Evolutionary conservation across 2,888 invertebrate genomes (phyloP).

Genomic region (Philonicus albiceps): DNA sequence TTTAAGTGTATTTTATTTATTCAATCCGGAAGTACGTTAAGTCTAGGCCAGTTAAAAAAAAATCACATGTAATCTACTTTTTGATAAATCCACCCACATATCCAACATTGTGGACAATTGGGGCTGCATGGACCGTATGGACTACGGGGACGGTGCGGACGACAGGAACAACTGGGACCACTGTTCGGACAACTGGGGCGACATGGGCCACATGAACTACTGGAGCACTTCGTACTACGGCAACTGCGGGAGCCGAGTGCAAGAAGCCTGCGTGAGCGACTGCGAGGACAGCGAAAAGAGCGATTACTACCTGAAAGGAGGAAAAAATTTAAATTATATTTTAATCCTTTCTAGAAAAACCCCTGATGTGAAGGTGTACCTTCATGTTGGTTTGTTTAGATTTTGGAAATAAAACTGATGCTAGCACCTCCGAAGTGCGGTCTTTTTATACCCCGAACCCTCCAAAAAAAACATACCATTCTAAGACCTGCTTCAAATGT

Average conservation of each 20-base stretch:
- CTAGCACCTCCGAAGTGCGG: background rate
- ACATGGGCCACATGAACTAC: background rate
- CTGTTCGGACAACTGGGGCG: background rate
- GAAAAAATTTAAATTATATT: background rate
- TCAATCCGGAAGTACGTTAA: background rate
- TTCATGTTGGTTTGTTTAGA: background rate
- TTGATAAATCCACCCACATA: background rate
- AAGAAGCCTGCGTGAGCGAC: conserved; percentile 11
- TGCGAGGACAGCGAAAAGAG: background rate
- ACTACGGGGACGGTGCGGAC: background rate
- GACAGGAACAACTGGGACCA: conserved; percentile 4
- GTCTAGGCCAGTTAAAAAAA: background rate
- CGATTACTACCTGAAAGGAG: background rate
- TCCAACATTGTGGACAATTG: background rate
- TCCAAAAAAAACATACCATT: background rate
- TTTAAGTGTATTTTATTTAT: background rate
- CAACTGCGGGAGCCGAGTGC: background rate
- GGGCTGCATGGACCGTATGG: background rate
- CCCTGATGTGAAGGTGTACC: background rate
- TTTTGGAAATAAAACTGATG: background rate
- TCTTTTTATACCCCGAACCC: background rate
- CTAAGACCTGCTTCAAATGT: background rate
- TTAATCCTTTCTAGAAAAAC: background rate
- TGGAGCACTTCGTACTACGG: background rate
- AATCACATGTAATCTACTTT: background rate